These are phyloP conservation scores for Volucella inanis DNA, from an alignment of 2,888 invertebrate species.

Conservation along the genomic window DNA sequence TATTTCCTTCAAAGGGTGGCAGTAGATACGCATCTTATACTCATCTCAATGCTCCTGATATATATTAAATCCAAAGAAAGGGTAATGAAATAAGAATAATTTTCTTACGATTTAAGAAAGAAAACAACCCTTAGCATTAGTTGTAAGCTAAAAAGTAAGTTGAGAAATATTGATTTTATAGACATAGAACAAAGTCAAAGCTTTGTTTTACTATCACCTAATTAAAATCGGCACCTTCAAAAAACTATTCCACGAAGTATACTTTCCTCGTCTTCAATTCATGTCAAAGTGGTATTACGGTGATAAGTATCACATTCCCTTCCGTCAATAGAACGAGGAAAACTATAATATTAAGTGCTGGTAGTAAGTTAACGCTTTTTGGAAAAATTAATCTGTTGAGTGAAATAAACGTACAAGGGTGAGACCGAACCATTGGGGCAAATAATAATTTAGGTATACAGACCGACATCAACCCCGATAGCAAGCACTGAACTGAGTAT, in stretches of 20 bases:
- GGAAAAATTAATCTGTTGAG: constrained; percentile 8
- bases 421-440: constrained; percentile 3
- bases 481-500: constrained; percentile 6
- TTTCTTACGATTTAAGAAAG: constrained; percentile 1
- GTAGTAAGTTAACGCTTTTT: constrained; percentile 6
- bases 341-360: not conserved
- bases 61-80: not conserved
- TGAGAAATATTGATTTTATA: constrained; percentile 1
- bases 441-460: constrained; percentile 9
- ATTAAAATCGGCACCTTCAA: constrained; percentile 65
- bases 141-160: not conserved
- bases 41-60: not conserved
- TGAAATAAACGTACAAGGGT: not conserved
- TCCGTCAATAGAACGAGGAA: constrained; percentile 19
- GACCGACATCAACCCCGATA: constrained; percentile 20
- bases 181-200: constrained; percentile 10
- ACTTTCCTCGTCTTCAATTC: constrained; percentile 28
- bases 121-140: constrained; percentile 15
- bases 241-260: constrained; percentile 18
- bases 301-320: constrained; percentile 54
- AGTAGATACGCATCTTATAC: constrained; percentile 8
- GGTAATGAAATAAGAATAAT: constrained; percentile 34
- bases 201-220: constrained; percentile 44
- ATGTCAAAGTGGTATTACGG: constrained; percentile 43
- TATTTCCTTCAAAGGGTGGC: not conserved